A percentile compares a stretch with the other conserved stretches of the same genome.
phyloP scores from a whole-genome alignment of 1,140 invertebrate genomes.

The Diprion similis region DNA sequence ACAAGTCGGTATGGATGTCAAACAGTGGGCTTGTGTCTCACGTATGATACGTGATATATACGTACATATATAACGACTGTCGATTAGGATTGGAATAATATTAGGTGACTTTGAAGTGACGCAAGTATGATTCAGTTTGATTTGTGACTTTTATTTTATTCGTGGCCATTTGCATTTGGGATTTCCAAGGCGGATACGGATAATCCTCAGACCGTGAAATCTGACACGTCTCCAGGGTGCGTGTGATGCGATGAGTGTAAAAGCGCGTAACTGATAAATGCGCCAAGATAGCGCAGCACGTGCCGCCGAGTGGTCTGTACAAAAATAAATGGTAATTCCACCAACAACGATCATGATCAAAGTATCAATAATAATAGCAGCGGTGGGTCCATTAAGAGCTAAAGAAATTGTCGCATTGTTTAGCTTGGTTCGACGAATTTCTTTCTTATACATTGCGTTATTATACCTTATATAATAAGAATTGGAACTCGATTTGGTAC shows the following conservation, averaged over 20 bases:
- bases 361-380: neutral
- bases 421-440: too few relatives aligned
- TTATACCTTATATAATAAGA: too few relatives aligned
- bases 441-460: too few relatives aligned
- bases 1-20: too few relatives aligned
- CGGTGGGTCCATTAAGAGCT: neutral
- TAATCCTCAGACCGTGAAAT: conserved; percentile 5
- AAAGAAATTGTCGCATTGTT: neutral
- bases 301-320: neutral
- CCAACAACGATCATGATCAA: too few relatives aligned
- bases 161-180: neutral
- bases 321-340: neutral
- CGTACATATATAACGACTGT: too few relatives aligned
- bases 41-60: too few relatives aligned
- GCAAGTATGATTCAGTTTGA: neutral
- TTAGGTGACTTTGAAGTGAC: conserved; percentile 1
- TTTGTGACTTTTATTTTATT: neutral
- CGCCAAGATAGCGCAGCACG: neutral
- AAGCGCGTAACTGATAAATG: conserved; percentile 5
- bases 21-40: too few relatives aligned
- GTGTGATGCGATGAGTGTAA: conserved; percentile 5
- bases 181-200: neutral
- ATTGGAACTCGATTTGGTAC: too few relatives aligned
- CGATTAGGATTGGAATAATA: too few relatives aligned
- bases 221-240: neutral